Evolutionary conservation across 2,113 vertebrate species (phyloP), one percentile per base, ranked within the genome.

Genomic region (Brachypodius melanocephalos): DNA sequence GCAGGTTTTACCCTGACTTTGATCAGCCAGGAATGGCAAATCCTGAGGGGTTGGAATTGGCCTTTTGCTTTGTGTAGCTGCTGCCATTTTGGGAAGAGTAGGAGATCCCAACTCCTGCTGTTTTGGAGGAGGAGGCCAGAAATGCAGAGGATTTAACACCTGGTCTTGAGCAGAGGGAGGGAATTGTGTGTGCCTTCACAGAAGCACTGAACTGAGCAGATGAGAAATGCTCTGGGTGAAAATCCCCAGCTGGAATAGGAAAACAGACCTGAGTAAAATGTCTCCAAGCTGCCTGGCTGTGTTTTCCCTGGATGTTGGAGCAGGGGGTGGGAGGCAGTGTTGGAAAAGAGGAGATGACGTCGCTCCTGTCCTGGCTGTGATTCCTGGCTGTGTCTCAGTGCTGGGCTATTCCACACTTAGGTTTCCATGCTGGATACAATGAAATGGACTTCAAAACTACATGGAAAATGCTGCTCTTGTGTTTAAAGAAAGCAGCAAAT

Each of bases 381-480:
- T 59, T 58, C 46, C 63, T 75, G 76, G 24, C 62, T 72, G 58
- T 55, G 34, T 42, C 68, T 81, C 12, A 11, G 11, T 10, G 24
- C 72, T 72, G 15, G 31, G 24, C n/a, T 8, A 2, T 66, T 75
- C 83, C 32, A 61, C 15, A 20, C 38, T 3, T 61, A 34, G 65
- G 1, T 62, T 57, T 59, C 62, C 24, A 5, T 45, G 18, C 61
- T 58, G 31, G 8, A 10, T 12, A 2, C 31, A 29, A 4, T 12
- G 32, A 54, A 18, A 54, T 11, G 4, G 2, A 7, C 2, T 19
- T 18, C 10, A 25, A 19, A 76, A 21, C 19, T 5, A 0, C 29
- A 4, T 10, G 25, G 21, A 36, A 81, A 84, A 26, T 0, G 12
- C 18, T 81, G 17, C 2, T 31, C n/a, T 57, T 21, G 15, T 49